Evolutionary conservation across 2,797 vertebrate species (phyloP).

Genomic region (Sebastes flavidus): DNA sequence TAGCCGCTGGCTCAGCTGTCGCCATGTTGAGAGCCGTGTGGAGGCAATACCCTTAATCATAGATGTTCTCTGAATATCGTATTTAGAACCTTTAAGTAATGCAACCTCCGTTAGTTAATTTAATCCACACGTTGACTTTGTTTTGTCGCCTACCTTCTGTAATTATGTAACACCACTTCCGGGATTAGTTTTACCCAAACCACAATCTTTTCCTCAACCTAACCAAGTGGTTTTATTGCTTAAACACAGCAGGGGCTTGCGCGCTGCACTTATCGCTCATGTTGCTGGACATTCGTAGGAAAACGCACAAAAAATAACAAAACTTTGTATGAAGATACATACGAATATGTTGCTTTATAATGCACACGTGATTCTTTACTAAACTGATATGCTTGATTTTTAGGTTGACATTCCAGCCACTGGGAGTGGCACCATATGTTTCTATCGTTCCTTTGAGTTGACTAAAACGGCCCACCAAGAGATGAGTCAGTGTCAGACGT

Average conservation of each 20-base stretch:
- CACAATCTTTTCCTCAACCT: not conserved
- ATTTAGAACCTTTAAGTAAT: not conserved
- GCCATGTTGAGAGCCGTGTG: not conserved
- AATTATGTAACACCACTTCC: not conserved
- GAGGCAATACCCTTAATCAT: not conserved
- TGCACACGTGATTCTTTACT: not conserved
- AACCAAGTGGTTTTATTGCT: not conserved
- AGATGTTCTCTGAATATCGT: not conserved
- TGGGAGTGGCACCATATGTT: conserved; percentile 7
- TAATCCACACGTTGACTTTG: not conserved
- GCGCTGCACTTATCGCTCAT: not conserved
- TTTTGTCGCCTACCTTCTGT: not conserved
- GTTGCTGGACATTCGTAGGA: not conserved
- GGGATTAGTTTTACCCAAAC: not conserved
- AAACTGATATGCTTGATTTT: conserved; percentile 18
- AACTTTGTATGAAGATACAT: not conserved
- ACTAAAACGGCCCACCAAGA: not conserved
- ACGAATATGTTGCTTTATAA: not conserved
- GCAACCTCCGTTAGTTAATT: not conserved
- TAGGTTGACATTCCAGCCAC: not conserved
- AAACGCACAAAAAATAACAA: not conserved
- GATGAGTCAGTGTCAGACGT: conserved; percentile 42
- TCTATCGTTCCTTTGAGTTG: conserved; percentile 9
- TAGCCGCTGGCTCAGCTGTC: not conserved
- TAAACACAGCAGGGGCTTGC: not conserved